Percentiles rank a stretch among this genome's conserved stretches.
These are phyloP conservation scores for Calliphora vicina DNA, from an alignment of 1,140 invertebrate genomes.

Conservation along the genomic window DNA sequence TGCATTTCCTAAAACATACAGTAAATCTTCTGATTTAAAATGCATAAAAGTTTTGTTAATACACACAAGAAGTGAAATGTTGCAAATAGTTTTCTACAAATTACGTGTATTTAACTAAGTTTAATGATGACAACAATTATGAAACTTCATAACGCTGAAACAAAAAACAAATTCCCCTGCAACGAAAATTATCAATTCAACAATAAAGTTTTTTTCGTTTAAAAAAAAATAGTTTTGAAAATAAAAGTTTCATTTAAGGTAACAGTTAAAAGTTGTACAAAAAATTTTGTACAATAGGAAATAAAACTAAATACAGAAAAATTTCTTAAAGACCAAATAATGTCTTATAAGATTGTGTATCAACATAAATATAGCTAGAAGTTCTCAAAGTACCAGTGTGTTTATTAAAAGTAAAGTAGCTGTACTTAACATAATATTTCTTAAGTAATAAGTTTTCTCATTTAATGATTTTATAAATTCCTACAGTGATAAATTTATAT, in stretches of 20 bases:
- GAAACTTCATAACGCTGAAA: not conserved
- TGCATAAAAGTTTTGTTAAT: not conserved
- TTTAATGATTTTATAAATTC: too few species aligned
- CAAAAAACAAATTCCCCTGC: not conserved
- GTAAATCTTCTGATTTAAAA: not conserved
- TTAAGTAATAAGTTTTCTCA: too few species aligned
- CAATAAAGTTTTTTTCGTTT: not conserved
- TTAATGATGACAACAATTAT: not conserved
- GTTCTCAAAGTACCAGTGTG: too few species aligned
- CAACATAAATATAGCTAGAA: too few species aligned
- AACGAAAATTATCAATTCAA: not conserved
- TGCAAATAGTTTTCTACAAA: not conserved
- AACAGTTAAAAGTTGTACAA: too few species aligned
- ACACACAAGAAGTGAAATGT: not conserved
- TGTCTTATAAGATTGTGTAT: too few species aligned
- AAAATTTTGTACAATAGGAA: too few species aligned
- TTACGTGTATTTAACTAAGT: not conserved
- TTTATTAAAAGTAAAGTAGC: too few species aligned
- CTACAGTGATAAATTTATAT: too few species aligned
- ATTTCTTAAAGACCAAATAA: too few species aligned
- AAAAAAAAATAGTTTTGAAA: not conserved
- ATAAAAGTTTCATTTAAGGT: not conserved
- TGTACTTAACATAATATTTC: too few species aligned
- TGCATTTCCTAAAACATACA: not conserved
- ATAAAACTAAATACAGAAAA: too few species aligned